These are phyloP conservation scores for Chionis minor DNA, from an alignment of 2,113 vertebrate genomes.

Conservation along the genomic window DNA sequence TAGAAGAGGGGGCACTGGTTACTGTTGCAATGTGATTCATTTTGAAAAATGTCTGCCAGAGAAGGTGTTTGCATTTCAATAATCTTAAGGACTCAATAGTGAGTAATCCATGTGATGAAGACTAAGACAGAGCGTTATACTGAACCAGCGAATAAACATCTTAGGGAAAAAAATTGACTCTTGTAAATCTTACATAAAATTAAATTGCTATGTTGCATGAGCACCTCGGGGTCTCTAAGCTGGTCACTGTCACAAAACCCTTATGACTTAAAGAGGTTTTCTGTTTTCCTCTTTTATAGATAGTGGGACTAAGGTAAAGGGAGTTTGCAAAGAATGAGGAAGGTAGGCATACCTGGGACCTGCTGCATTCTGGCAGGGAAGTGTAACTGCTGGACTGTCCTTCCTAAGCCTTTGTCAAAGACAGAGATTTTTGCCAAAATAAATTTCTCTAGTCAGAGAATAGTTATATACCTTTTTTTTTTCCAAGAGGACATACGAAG, in stretches of 20 bases:
- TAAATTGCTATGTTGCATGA: not conserved
- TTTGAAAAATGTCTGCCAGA: not conserved
- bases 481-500: not conserved
- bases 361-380: not conserved
- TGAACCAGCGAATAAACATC: not conserved
- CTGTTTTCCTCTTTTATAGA: not conserved
- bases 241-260: not conserved
- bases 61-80: not conserved
- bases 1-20: not conserved
- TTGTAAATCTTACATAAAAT: not conserved
- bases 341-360: not conserved
- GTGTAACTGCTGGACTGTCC: not conserved
- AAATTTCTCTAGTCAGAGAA: conserved; percentile 11
- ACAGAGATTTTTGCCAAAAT: not conserved
- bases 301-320: not conserved
- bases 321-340: not conserved
- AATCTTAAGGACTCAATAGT: not conserved
- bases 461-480: not conserved
- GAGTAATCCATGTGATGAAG: not conserved
- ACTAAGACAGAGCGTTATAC: not conserved
- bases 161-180: not conserved
- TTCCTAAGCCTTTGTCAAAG: not conserved
- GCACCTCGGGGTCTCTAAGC: not conserved
- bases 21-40: not conserved
- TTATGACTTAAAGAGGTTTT: not conserved